Conservation (phyloP, 2,113 vertebrate species). For the Dasyornis broadbenti region DNA sequence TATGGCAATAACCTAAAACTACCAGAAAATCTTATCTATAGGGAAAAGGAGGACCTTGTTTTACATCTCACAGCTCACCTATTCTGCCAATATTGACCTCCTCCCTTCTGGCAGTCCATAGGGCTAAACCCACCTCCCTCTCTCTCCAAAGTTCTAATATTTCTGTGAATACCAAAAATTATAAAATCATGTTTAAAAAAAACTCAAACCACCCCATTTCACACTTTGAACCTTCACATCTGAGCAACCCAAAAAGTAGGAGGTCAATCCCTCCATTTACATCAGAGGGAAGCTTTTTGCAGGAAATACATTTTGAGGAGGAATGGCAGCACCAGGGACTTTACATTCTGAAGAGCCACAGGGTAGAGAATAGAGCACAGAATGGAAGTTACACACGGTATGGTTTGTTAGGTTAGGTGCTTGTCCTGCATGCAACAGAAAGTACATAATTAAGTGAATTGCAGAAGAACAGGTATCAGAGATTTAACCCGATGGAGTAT, state of each 20-base stretch:
- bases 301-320: not conserved
- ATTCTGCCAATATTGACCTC: not conserved
- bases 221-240: not conserved
- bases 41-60: not conserved
- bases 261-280: not conserved
- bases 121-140: not conserved
- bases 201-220: not conserved
- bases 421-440: not conserved
- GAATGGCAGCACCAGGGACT: not conserved
- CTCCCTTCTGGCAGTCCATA: not conserved
- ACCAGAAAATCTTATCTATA: not conserved
- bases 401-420: constrained; percentile 12
- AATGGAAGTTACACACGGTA: not conserved
- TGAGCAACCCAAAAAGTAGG: not conserved
- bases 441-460: not conserved
- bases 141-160: not conserved
- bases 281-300: not conserved
- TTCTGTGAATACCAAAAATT: not conserved
- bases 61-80: not conserved
- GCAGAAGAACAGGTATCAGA: not conserved
- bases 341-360: not conserved
- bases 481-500: not conserved
- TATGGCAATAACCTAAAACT: not conserved
- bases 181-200: not conserved
- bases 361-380: not conserved